A percentile compares a stretch with the other conserved stretches of the same genome.
Evolutionary conservation across 2,797 vertebrate genomes (phyloP).

Genomic region (Loris lydekkerianus): DNA sequence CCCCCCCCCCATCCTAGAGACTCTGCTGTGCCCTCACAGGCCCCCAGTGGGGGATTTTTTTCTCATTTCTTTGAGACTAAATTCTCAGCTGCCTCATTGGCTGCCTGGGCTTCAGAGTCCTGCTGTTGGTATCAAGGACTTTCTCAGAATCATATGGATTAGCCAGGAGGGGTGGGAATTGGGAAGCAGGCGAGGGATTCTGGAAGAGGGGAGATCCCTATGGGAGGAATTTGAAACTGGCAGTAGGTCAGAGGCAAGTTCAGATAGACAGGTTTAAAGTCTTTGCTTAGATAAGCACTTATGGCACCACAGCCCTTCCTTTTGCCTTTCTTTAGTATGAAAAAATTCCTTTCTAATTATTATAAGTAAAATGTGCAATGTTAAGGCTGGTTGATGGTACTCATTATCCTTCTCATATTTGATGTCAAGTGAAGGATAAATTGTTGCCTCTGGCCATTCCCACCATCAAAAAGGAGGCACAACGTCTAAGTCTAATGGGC

Average conservation of each 20-base stretch:
- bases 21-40: neutral
- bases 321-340: neutral
- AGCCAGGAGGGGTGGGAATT: neutral
- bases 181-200: neutral
- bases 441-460: rapidly evolving
- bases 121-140: neutral
- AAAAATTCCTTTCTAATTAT: neutral
- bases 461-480: neutral
- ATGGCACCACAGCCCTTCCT: neutral
- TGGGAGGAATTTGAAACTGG: neutral
- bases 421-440: neutral
- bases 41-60: neutral
- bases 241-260: neutral
- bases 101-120: neutral
- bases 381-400: neutral
- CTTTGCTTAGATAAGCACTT: neutral
- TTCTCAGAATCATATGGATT: neutral
- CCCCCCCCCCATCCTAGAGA: neutral
- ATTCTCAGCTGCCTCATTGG: neutral
- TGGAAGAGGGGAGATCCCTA: neutral
- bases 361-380: too few relatives aligned
- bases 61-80: neutral
- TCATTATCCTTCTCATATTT: neutral
- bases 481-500: rapidly evolving
- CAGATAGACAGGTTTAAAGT: neutral